Conservation (phyloP, 2,113 vertebrate species). For the Cariama cristata region DNA sequence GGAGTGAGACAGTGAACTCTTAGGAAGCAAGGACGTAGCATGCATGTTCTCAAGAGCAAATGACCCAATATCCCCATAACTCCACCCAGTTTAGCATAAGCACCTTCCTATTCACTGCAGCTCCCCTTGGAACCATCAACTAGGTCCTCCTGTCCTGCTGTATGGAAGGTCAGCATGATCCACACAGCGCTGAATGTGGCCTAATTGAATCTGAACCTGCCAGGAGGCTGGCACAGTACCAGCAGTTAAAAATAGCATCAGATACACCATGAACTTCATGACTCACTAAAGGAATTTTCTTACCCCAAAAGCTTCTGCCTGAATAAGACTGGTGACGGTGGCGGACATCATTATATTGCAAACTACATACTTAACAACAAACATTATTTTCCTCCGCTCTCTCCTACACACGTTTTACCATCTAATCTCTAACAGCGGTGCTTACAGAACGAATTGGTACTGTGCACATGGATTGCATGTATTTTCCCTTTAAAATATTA, state of each 20-base stretch:
- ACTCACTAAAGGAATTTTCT: neutral
- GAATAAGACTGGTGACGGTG: too few species aligned
- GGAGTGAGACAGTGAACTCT: fast-evolving
- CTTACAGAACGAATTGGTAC: neutral
- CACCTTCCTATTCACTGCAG: neutral
- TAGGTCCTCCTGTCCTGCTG: neutral
- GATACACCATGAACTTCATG: neutral
- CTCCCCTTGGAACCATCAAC: neutral
- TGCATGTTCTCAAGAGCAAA: neutral
- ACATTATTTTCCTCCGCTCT: neutral
- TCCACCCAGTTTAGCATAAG: neutral
- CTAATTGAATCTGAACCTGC: neutral
- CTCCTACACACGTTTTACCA: neutral
- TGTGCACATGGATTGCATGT: fast-evolving
- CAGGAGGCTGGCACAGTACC: neutral
- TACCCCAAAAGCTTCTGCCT: neutral
- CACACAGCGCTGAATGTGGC: neutral
- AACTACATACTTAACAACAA: neutral
- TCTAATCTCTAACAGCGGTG: neutral
- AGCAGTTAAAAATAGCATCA: neutral
- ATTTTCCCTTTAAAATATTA: neutral
- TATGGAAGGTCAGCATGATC: neutral
- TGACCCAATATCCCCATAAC: neutral
- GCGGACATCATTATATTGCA: neutral
- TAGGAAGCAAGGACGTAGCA: neutral